Evolutionary conservation across 2,113 vertebrate genomes (phyloP).

Genomic region (Nannobrachium achirus): DNA sequence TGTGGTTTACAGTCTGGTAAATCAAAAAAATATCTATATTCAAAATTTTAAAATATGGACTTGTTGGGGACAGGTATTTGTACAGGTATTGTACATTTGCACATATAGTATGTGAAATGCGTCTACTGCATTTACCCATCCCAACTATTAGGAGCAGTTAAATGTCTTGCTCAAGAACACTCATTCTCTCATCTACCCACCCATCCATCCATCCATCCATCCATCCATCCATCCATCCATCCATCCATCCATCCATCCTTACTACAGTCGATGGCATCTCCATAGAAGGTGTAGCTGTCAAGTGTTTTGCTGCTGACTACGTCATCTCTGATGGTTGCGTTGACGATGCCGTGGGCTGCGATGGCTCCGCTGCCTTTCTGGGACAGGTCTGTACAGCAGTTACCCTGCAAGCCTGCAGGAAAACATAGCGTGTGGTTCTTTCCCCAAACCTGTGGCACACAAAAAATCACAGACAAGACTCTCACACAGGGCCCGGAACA

Average conservation of each 20-base stretch:
- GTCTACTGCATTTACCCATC: no score
- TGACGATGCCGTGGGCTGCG: conserved; percentile 34
- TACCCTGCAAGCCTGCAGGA: conserved; percentile 19
- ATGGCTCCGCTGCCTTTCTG: accelerated
- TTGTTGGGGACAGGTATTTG: no score
- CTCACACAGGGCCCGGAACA: neutral
- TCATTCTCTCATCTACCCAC: no score
- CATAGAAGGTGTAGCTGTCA: conserved; percentile 35
- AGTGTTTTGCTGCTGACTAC: accelerated
- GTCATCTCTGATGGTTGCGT: neutral
- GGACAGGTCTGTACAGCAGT: conserved; percentile 69
- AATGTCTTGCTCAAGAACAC: no score
- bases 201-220: neutral
- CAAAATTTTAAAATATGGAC: no score
- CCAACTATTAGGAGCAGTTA: no score
- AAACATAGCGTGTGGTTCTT: conserved; percentile 50
- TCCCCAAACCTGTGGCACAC: conserved; percentile 24
- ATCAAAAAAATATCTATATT: no score
- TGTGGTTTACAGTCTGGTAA: no score
- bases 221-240: neutral
- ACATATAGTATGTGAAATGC: no score
- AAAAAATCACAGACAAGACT: neutral
- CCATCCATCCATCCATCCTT: conserved; percentile 39
- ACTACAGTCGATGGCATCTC: conserved; percentile 34
- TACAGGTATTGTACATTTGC: no score